Percentiles rank a stretch among this genome's conserved stretches.
Conservation (phyloP, 2,888 invertebrate species). For the Rhorus exstirpatorius region DNA sequence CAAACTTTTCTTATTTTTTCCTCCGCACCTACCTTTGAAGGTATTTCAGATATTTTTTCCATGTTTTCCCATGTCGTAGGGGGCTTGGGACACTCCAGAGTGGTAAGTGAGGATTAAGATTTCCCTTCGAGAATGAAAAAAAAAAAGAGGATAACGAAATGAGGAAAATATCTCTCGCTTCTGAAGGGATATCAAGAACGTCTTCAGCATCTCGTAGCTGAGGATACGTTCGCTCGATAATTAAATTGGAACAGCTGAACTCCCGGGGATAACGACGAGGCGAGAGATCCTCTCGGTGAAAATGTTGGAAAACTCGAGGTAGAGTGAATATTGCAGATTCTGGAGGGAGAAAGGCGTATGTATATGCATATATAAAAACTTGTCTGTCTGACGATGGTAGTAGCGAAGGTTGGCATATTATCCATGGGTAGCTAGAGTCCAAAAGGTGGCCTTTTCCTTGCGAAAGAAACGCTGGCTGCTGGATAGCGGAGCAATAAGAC, state of each 20-base stretch:
- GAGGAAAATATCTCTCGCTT: slow-evolving; percentile 4
- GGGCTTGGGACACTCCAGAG: background rate
- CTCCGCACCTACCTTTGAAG: too few relatives aligned
- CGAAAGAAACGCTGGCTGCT: slow-evolving; percentile 12
- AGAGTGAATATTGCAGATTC: slow-evolving; percentile 45
- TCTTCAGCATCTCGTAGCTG: slow-evolving; percentile 16
- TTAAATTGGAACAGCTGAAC: slow-evolving; percentile 57
- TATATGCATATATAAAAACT: background rate
- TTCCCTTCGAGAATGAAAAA: background rate
- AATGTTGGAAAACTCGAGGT: slow-evolving; percentile 52
- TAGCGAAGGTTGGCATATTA: slow-evolving; percentile 40
- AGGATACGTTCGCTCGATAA: slow-evolving; percentile 51
- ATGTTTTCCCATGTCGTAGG: background rate
- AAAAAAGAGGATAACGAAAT: background rate
- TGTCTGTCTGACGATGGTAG: slow-evolving; percentile 5
- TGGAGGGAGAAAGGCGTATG: slow-evolving; percentile 12
- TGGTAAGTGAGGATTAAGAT: slow-evolving; percentile 3
- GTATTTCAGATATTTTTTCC: background rate
- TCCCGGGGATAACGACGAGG: background rate
- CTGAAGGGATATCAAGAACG: slow-evolving; percentile 28
- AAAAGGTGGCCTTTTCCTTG: slow-evolving; percentile 38
- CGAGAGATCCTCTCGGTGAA: slow-evolving; percentile 14
- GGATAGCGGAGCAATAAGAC: slow-evolving; percentile 35
- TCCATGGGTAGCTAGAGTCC: slow-evolving; percentile 29
- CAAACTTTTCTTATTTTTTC: background rate